Percentiles rank a stretch among this genome's conserved stretches.
phyloP scores from a whole-genome alignment of 2,113 vertebrate species.

The Cheirogaleus medius region DNA sequence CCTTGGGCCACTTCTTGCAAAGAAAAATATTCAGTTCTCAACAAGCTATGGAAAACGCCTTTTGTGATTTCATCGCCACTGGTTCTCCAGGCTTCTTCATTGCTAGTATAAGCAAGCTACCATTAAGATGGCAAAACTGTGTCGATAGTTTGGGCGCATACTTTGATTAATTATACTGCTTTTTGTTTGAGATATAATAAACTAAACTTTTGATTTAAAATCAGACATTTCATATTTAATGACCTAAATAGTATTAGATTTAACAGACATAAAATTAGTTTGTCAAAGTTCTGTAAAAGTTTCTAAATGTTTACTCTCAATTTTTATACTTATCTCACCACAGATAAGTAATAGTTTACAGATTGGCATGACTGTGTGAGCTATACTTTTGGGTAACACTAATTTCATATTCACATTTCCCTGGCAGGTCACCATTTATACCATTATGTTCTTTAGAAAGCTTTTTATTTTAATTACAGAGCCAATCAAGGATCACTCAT shows the following conservation, averaged over 20 bases:
- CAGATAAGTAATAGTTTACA: not conserved
- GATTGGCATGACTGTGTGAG: not conserved
- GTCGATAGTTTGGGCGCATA: too few species aligned
- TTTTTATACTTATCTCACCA: not conserved
- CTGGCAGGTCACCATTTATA: not conserved
- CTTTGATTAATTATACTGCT: too few species aligned
- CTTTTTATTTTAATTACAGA: not conserved
- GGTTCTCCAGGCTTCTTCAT: too few species aligned
- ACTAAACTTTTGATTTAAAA: too few species aligned
- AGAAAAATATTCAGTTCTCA: too few species aligned
- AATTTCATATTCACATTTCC: not conserved
- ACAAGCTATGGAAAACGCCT: too few species aligned
- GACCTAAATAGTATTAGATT: not conserved
- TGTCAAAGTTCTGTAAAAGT: not conserved
- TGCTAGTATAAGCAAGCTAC: too few species aligned
- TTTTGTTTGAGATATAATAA: too few species aligned
- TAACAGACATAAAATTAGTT: slow-evolving; percentile 10
- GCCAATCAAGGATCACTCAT: not conserved
- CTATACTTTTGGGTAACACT: not conserved
- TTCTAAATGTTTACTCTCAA: not conserved
- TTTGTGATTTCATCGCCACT: too few species aligned
- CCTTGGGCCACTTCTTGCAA: too few species aligned
- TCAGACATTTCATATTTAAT: too few species aligned
- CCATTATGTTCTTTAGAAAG: not conserved
- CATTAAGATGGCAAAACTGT: too few species aligned